Evolutionary conservation across 2,797 vertebrate genomes (phyloP), one percentile per base, ranked within the genome.

Genomic region (Clarias laeviceps): DNA sequence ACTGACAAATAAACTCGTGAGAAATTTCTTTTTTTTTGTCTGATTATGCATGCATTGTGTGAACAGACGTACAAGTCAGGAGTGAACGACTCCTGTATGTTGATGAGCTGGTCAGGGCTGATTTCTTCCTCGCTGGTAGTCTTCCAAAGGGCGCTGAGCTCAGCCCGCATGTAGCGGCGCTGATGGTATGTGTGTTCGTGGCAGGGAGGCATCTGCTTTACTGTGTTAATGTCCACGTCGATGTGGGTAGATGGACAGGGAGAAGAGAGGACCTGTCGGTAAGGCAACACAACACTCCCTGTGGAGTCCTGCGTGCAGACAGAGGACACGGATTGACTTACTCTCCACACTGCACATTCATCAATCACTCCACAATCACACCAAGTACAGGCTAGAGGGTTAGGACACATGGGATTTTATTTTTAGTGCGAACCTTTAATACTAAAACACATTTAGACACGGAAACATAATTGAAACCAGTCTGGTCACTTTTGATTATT

Each of bases 191-290:
- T 97, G 90, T 99, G 98, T 32, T 99, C 98, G 0, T 99, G 98
- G 92, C 97, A 99, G 0, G 97, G 97, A 0, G 98, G 97, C 97
- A 99, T 99, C 94, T 99, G 98, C 91, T 97, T 98, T 76, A 99
- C 97, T 0, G 97, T 97, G 89, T 99, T 98, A 91, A 99, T 96
- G 91, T 99, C 98, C 45, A 99, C 97, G 37, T 99, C 98, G 57
- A 99, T 99, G 92, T 99, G 98, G 0, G 98, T 99, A 88, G 96
- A 98, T 9, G 98, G 98, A 87, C 98, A 99, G 0, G 97, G 97
- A 0, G 98, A 97, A 88, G 98, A 99, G 90, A 99, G 97, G 72
- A 99, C 97, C 94, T 99, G 98, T 81, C 97, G 96, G 91, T 98
- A 99, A 4, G 98, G 98, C 80, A 99, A 91, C 56, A 98, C 97